These are phyloP conservation scores for Molothrus ater DNA, from an alignment of 2,797 vertebrate genomes.

Conservation along the genomic window DNA sequence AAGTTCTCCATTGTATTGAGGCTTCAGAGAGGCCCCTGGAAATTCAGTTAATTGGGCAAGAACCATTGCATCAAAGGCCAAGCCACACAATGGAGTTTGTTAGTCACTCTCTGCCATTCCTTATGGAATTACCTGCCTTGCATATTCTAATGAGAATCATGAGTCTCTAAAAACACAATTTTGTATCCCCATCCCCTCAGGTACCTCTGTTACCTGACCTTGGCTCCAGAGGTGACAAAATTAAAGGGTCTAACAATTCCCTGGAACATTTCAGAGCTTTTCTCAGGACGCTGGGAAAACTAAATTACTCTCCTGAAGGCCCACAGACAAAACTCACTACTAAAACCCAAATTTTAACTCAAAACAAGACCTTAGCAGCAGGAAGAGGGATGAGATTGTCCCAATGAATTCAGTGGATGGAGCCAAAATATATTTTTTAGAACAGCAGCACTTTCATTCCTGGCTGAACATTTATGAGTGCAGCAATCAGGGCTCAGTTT, in stretches of 20 bases:
- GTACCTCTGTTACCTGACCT: neutral
- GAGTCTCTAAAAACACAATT: neutral
- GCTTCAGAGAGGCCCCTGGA: neutral
- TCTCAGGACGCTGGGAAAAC: neutral
- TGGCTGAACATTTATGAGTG: neutral
- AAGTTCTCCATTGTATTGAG: neutral
- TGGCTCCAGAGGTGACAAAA: accelerated
- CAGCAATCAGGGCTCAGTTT: neutral
- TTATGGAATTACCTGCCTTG: neutral
- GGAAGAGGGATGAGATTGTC: neutral
- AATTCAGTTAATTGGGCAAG: neutral
- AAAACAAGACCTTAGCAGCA: accelerated
- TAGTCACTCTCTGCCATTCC: neutral
- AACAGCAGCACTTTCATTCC: neutral
- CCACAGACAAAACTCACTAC: neutral
- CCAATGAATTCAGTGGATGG: neutral
- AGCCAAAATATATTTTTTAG: neutral
- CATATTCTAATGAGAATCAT: accelerated
- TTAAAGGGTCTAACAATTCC: neutral
- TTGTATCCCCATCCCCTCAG: neutral
- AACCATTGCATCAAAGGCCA: neutral
- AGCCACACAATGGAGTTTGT: neutral
- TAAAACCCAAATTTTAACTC: neutral
- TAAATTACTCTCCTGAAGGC: neutral
- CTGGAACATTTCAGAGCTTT: neutral